A percentile compares a stretch with the other conserved stretches of the same genome.
phyloP scores from a whole-genome alignment of 2,888 invertebrate species.

The Sarcophaga subvicina region DNA sequence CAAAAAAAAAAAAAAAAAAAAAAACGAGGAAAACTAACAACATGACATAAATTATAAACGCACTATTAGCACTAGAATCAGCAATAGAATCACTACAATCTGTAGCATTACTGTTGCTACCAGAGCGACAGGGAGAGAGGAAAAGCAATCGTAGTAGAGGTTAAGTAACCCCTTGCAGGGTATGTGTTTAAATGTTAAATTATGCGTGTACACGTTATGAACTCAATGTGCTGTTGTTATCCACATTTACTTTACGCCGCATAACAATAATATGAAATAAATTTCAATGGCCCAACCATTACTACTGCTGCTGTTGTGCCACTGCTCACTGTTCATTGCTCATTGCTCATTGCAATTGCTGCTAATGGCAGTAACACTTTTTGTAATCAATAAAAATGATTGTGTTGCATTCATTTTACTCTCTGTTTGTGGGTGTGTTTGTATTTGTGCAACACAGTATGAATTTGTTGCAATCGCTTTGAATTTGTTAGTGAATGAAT shows the following conservation, averaged over 20 bases:
- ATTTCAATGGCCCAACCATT: too few relatives aligned
- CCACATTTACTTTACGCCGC: neutral
- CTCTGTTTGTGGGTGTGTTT: too few relatives aligned
- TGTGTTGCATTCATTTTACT: too few relatives aligned
- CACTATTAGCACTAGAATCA: neutral
- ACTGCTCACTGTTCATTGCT: too few relatives aligned
- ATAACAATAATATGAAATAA: neutral
- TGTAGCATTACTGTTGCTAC: neutral
- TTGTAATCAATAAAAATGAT: too few relatives aligned
- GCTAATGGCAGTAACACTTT: too few relatives aligned
- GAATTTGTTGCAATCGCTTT: neutral
- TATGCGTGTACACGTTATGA: constrained; percentile 51
- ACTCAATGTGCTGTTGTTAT: neutral
- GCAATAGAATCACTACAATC: neutral
- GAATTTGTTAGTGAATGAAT: constrained; percentile 1
- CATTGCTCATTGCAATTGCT: too few relatives aligned
- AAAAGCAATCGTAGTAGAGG: neutral
- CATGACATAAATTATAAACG: constrained; percentile 28
- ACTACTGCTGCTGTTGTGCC: too few relatives aligned
- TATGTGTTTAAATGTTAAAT: constrained; percentile 29
- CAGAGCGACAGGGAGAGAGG: neutral
- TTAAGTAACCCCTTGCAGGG: neutral
- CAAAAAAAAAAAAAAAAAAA: too few relatives aligned
- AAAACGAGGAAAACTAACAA: neutral
- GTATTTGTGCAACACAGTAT: too few relatives aligned